Conservation (phyloP, 2,797 vertebrate species). For the Molossus alvarezi region DNA sequence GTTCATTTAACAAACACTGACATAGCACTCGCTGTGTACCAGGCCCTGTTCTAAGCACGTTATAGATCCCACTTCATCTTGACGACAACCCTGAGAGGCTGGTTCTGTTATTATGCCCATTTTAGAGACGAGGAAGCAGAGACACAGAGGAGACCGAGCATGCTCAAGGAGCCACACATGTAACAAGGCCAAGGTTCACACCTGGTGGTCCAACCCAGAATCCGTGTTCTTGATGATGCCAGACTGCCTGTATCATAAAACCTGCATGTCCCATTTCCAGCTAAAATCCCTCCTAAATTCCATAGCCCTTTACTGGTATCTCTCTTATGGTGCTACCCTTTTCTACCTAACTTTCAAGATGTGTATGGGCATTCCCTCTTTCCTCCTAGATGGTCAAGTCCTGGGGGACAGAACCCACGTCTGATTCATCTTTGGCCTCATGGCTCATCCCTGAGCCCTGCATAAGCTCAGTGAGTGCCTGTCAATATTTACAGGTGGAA, state of each 20-base stretch:
- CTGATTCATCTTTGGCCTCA: background rate
- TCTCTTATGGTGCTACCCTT: background rate
- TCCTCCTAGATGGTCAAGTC: background rate
- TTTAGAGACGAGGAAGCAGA: conserved; percentile 14
- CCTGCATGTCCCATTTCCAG: background rate
- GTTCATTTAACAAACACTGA: background rate
- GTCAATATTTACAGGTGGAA: background rate
- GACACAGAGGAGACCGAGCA: background rate
- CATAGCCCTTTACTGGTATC: background rate
- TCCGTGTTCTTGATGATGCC: background rate
- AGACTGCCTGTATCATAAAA: background rate
- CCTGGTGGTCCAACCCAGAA: background rate
- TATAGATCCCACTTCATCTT: background rate
- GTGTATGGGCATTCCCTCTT: background rate
- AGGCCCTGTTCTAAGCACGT: background rate
- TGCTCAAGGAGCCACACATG: background rate
- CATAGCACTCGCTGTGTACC: background rate
- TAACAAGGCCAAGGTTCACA: background rate
- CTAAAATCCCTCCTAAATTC: background rate
- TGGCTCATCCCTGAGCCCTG: background rate
- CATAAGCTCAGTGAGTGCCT: background rate
- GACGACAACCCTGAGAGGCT: background rate
- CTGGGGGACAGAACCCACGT: background rate
- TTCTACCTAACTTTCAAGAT: background rate
- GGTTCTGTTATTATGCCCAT: background rate